Percentiles rank a stretch among this genome's conserved stretches.
phyloP scores from a whole-genome alignment of 2,797 vertebrate species.

The Fistularia commersonii region DNA sequence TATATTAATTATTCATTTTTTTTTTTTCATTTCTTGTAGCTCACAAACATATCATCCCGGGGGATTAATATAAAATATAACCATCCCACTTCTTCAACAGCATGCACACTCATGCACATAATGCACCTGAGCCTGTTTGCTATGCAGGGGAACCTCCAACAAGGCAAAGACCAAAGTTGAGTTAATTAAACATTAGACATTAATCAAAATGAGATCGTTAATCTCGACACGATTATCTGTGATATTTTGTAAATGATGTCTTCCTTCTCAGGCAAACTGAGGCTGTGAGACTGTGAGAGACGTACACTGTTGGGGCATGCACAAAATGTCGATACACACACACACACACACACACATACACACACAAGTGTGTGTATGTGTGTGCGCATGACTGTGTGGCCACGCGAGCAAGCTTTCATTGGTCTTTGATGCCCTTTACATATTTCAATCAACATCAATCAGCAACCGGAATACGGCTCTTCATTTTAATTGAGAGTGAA shows the following conservation, averaged over 20 bases:
- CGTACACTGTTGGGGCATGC: neutral
- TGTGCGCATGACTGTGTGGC: neutral
- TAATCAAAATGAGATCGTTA: constrained; percentile 70
- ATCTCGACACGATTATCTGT: constrained; percentile 65
- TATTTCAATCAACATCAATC: constrained; percentile 75
- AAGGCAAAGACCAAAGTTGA: constrained; percentile 51
- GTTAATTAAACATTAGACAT: constrained; percentile 73
- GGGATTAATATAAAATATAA: constrained; percentile 61
- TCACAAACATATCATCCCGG: constrained; percentile 45
- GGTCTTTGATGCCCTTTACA: constrained; percentile 70
- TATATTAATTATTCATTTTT: constrained; percentile 59
- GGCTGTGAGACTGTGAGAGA: neutral
- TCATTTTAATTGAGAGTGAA: constrained; percentile 54
- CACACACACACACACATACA: no score
- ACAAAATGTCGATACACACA: neutral
- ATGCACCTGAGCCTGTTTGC: constrained; percentile 57
- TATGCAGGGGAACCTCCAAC: constrained; percentile 46
- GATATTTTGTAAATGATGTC: constrained; percentile 65
- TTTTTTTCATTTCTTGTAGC: constrained; percentile 12
- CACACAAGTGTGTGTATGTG: neutral
- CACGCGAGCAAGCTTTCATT: constrained; percentile 19
- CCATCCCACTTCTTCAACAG: constrained; percentile 38
- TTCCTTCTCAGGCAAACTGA: constrained; percentile 29
- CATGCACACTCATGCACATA: constrained; percentile 1
- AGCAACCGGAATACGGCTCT: constrained; percentile 45